A percentile compares a stretch with the other conserved stretches of the same genome.
phyloP scores from a whole-genome alignment of 2,113 vertebrate species.

The Podilymbus podiceps region DNA sequence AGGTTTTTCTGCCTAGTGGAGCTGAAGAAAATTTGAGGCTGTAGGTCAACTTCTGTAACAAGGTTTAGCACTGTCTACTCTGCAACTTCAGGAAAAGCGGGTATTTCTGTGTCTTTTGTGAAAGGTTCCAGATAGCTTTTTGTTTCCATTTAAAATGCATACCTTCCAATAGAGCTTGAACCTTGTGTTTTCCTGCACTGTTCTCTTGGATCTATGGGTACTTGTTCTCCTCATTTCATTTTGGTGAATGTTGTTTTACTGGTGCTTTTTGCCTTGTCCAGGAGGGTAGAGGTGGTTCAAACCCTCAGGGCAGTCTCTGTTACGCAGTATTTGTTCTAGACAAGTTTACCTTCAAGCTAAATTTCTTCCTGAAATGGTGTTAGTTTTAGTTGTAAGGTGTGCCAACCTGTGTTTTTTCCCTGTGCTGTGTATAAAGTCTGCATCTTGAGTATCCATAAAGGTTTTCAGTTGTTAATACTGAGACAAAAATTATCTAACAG shows the following conservation, averaged over 20 bases:
- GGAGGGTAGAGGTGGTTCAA: background rate
- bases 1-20: background rate
- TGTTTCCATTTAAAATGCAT: background rate
- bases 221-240: background rate
- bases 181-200: background rate
- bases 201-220: background rate
- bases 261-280: background rate
- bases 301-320: background rate
- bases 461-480: background rate
- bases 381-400: background rate
- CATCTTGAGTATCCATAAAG: background rate
- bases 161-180: background rate
- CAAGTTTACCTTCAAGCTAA: background rate
- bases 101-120: background rate
- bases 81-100: background rate
- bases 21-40: background rate
- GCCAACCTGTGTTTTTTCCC: background rate
- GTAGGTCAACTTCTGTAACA: background rate
- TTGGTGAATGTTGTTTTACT: background rate
- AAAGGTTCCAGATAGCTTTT: background rate
- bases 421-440: background rate
- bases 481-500: background rate
- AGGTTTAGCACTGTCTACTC: background rate
- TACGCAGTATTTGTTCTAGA: background rate
- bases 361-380: background rate